Evolutionary conservation across 2,888 invertebrate species (phyloP).

Genomic region (Drosophila heteroneura): DNA sequence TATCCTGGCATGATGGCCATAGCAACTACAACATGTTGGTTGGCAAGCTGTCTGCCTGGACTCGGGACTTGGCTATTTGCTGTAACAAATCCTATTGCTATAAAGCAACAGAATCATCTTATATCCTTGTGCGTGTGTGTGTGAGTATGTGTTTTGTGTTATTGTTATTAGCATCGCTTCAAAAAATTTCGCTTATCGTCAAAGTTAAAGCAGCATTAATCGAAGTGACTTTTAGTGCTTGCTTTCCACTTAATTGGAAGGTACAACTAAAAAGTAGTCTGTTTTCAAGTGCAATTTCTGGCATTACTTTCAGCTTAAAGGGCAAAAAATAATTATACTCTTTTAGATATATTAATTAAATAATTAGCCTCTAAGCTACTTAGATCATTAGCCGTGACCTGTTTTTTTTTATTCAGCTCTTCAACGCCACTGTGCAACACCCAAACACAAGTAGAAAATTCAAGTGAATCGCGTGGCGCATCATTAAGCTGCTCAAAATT

Average conservation of each 20-base stretch:
- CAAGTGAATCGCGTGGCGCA: conserved; percentile 47
- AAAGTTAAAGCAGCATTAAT: conserved; percentile 11
- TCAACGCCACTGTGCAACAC: conserved; percentile 19
- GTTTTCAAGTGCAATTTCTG: neutral
- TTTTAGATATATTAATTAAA: conserved; percentile 1
- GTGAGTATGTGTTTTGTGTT: conserved; percentile 17
- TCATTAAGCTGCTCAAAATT: conserved; percentile 63
- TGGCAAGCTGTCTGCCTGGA: conserved; percentile 33
- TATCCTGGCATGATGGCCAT: conserved; percentile 31
- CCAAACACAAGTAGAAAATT: conserved; percentile 7
- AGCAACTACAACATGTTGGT: conserved; percentile 11
- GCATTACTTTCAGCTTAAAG: neutral
- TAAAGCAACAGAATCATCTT: conserved; percentile 50
- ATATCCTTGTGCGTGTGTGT: conserved; percentile 20
- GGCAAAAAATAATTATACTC: neutral
- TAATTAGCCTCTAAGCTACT: conserved; percentile 1
- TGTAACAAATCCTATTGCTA: conserved; percentile 29
- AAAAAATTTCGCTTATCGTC: conserved; percentile 18
- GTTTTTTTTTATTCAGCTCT: neutral
- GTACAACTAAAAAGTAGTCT: neutral
- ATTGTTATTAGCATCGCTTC: conserved; percentile 46
- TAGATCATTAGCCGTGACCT: neutral
- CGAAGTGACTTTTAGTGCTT: neutral
- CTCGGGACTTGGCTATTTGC: conserved; percentile 36
- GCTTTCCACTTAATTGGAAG: neutral